Conservation (phyloP, 1,140 invertebrate species). For the Trichomalopsis sarcophagae region DNA sequence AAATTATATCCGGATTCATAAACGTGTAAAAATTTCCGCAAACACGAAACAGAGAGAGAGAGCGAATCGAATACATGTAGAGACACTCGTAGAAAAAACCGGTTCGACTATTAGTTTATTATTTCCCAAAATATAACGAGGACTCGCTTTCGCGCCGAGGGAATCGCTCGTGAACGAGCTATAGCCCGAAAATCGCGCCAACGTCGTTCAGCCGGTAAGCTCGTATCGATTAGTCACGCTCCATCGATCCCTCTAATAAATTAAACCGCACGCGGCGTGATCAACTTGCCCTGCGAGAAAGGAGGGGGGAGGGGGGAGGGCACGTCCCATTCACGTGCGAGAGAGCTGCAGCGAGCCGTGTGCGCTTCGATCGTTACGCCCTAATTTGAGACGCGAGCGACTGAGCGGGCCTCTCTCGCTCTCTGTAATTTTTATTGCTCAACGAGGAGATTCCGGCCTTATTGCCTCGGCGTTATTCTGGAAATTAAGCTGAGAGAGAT, state of each 20-base stretch:
- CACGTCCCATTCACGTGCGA: not conserved
- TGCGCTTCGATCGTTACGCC: not conserved
- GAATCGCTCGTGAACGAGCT: not conserved
- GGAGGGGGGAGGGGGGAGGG: not conserved
- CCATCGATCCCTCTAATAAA: slow-evolving; percentile 45
- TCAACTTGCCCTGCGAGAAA: slow-evolving; percentile 1
- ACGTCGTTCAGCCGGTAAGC: slow-evolving; percentile 18
- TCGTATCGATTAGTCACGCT: slow-evolving; percentile 32
- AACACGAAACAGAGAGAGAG: not conserved
- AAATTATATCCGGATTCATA: not conserved
- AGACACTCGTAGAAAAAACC: not conserved
- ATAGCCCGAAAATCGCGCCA: not conserved
- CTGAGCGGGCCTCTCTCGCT: too few relatives aligned
- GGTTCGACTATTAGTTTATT: not conserved
- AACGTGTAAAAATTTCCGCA: not conserved
- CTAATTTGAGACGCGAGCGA: not conserved
- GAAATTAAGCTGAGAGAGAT: too few relatives aligned
- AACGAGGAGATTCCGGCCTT: not conserved
- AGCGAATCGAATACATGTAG: not conserved
- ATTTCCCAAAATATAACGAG: not conserved
- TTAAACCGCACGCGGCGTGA: slow-evolving; percentile 36
- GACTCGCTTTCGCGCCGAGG: not conserved
- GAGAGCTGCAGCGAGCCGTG: not conserved
- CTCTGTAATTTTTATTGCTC: not conserved
- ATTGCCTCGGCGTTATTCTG: too few relatives aligned